Percentiles rank a stretch among this genome's conserved stretches.
Evolutionary conservation across 64 coral and sea anemone genomes (phyloP).

Genomic region (Stichodactyla helianthus): DNA sequence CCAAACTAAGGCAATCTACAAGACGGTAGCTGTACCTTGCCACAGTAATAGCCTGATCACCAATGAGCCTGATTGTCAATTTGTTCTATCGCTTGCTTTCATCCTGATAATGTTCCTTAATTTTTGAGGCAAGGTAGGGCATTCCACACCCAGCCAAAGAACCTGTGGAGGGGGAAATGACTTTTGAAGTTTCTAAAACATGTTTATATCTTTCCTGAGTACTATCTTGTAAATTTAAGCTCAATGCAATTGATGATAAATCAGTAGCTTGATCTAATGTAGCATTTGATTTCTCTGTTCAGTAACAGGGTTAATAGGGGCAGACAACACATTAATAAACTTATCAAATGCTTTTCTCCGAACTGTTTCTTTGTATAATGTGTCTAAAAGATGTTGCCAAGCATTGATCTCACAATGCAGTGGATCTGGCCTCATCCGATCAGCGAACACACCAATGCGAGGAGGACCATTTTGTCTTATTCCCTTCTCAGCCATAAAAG

Average conservation of each 20-base stretch:
- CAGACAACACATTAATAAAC: constrained; percentile 19
- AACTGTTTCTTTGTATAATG: constrained; percentile 29
- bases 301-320: neutral
- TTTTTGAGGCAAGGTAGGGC: constrained; percentile 50
- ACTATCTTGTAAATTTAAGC: neutral
- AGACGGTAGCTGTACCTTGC: constrained; percentile 21
- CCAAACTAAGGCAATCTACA: constrained; percentile 20
- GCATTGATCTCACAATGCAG: constrained; percentile 12
- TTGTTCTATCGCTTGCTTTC: constrained; percentile 34
- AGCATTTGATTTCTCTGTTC: neutral
- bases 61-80: neutral
- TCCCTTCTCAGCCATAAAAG: constrained; percentile 7
- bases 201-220: neutral
- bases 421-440: constrained; percentile 36
- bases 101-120: neutral
- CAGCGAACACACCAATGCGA: neutral
- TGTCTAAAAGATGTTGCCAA: constrained; percentile 12
- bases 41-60: constrained; percentile 1
- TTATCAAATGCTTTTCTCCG: constrained; percentile 22
- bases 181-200: neutral
- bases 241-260: neutral
- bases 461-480: constrained; percentile 6
- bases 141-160: constrained; percentile 41
- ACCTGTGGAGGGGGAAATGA: neutral
- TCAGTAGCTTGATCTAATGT: neutral